Evolutionary conservation across 2,797 vertebrate species (phyloP).

Genomic region (Bufotes viridis): DNA sequence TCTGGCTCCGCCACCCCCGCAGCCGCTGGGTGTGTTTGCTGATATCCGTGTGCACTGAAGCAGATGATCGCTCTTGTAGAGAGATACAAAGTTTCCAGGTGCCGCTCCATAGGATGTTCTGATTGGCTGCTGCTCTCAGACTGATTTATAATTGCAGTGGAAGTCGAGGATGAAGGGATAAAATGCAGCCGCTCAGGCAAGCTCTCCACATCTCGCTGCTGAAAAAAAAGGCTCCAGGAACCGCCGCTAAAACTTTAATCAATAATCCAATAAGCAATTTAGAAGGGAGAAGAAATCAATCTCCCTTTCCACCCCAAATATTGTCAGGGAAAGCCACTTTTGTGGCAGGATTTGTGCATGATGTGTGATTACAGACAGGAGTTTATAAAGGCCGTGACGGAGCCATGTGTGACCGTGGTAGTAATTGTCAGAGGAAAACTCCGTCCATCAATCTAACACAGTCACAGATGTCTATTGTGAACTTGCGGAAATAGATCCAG

Average conservation of each 20-base stretch:
- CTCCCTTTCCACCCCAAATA: constrained; percentile 53
- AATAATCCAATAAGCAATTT: constrained; percentile 60
- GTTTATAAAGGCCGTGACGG: constrained; percentile 47
- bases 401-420: constrained; percentile 24
- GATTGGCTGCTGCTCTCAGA: constrained; percentile 43
- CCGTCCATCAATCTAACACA: constrained; percentile 21
- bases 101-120: neutral
- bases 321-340: constrained; percentile 59
- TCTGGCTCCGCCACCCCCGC: neutral
- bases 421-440: constrained; percentile 24
- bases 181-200: neutral
- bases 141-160: constrained; percentile 56
- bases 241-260: constrained; percentile 45
- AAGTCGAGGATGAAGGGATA: constrained; percentile 36
- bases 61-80: constrained; percentile 23
- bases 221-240: constrained; percentile 56
- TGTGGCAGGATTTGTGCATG: constrained; percentile 52
- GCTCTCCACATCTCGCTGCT: constrained; percentile 44
- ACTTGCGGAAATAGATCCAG: neutral
- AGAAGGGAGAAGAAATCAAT: constrained; percentile 46
- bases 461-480: neutral
- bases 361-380: constrained; percentile 41
- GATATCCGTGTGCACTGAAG: constrained; percentile 12
- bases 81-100: constrained; percentile 35
- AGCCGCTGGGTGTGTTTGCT: neutral